phyloP scores from a whole-genome alignment of 2,888 invertebrate species.

The Ceraclea dissimilis region DNA sequence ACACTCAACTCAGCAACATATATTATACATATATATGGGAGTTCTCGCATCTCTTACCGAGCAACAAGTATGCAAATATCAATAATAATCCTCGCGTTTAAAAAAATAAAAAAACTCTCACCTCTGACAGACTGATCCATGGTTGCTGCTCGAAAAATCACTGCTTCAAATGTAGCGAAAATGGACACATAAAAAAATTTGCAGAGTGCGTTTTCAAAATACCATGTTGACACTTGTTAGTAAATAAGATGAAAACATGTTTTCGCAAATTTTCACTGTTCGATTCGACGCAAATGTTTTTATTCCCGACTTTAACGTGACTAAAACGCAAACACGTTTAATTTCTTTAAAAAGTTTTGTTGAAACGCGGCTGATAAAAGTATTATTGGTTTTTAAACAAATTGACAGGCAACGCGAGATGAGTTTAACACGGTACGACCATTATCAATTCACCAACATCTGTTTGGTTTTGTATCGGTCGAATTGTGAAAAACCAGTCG shows the following conservation, averaged over 20 bases:
- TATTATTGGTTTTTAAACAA: background rate
- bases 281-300: background rate
- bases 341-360: too few species aligned
- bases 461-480: background rate
- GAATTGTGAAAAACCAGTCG: background rate
- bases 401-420: slow-evolving; percentile 14
- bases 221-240: slow-evolving; percentile 21
- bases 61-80: slow-evolving; percentile 26
- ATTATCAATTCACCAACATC: slow-evolving; percentile 1
- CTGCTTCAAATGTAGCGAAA: too few species aligned
- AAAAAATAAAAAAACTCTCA: slow-evolving; percentile 6
- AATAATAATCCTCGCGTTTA: slow-evolving; percentile 15
- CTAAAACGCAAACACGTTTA: background rate
- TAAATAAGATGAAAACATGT: slow-evolving; percentile 9
- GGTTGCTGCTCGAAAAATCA: too few species aligned
- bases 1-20: background rate
- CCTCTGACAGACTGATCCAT: slow-evolving; percentile 11
- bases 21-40: background rate
- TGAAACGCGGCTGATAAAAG: too few species aligned
- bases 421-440: background rate
- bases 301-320: background rate
- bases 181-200: background rate
- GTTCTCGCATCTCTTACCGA: slow-evolving; percentile 8
- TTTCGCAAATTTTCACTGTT: background rate
- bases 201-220: background rate